These are phyloP conservation scores for Poeciliopsis paucimaculata DNA, from an alignment of 2,797 vertebrate genomes.

Conservation along the genomic window DNA sequence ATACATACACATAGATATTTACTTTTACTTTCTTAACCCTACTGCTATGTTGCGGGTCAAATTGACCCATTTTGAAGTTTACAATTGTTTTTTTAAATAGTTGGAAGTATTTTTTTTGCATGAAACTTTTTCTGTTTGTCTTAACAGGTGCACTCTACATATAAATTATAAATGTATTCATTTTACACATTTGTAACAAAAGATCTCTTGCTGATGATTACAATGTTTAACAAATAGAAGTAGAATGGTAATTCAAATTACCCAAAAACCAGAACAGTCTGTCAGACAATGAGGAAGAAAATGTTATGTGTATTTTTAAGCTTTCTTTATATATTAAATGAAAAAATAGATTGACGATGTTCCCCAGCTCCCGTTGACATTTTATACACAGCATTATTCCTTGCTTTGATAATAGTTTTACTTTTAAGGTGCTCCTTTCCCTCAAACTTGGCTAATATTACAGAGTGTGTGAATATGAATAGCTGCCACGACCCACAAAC, in stretches of 20 bases:
- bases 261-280: background rate
- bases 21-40: too few relatives aligned
- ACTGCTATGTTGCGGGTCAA: too few relatives aligned
- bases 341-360: background rate
- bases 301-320: background rate
- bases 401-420: slow-evolving; percentile 62
- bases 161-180: too few relatives aligned
- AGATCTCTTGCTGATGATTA: background rate
- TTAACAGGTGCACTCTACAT: too few relatives aligned
- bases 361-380: slow-evolving; percentile 8
- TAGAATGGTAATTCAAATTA: background rate
- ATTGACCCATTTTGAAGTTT: too few relatives aligned
- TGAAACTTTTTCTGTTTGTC: too few relatives aligned
- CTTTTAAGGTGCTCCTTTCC: slow-evolving; percentile 63
- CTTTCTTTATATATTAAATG: background rate
- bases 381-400: slow-evolving; percentile 32
- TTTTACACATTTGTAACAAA: background rate
- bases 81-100: too few relatives aligned
- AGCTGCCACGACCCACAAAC: slow-evolving; percentile 4
- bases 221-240: background rate
- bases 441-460: slow-evolving; percentile 54
- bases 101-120: too few relatives aligned
- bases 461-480: slow-evolving; percentile 27
- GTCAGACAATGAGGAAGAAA: background rate
- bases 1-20: too few relatives aligned